phyloP scores from a whole-genome alignment of 2,888 invertebrate species.

The Hirtodrosophila alboralis region DNA sequence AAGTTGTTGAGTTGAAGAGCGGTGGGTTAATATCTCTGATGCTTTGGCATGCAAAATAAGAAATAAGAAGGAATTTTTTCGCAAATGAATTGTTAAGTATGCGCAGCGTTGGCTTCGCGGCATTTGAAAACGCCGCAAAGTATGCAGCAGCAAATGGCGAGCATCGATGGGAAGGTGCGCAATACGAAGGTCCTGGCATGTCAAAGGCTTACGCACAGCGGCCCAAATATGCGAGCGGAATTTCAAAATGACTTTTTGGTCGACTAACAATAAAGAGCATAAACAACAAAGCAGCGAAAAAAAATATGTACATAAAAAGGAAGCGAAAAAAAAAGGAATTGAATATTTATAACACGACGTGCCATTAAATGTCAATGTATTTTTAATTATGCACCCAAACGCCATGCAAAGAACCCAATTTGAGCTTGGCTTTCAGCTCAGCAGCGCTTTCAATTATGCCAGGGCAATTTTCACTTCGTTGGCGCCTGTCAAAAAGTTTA shows the following conservation, averaged over 20 bases:
- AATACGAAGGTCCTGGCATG: slow-evolving; percentile 12
- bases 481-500: slow-evolving; percentile 66
- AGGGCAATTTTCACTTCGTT: slow-evolving; percentile 73
- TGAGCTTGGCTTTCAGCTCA: slow-evolving; percentile 41
- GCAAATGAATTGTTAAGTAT: slow-evolving; percentile 72
- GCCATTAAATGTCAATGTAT: slow-evolving; percentile 75
- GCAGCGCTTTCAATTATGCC: slow-evolving; percentile 66
- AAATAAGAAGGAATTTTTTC: slow-evolving; percentile 60
- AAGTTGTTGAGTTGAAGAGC: slow-evolving; percentile 1
- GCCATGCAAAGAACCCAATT: slow-evolving; percentile 41
- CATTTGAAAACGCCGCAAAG: slow-evolving; percentile 50
- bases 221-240: slow-evolving; percentile 61
- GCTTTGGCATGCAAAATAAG: slow-evolving; percentile 64
- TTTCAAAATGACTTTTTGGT: slow-evolving; percentile 62
- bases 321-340: slow-evolving; percentile 40
- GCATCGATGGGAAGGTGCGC: slow-evolving; percentile 11
- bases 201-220: slow-evolving; percentile 65
- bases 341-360: slow-evolving; percentile 69
- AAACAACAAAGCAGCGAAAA: slow-evolving; percentile 11
- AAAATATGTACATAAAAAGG: slow-evolving; percentile 2
- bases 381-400: slow-evolving; percentile 73
- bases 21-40: slow-evolving; percentile 1
- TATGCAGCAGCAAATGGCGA: slow-evolving; percentile 48
- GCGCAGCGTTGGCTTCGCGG: slow-evolving; percentile 48
- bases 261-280: slow-evolving; percentile 39